A percentile compares a stretch with the other conserved stretches of the same genome.
Conservation (phyloP, 2,797 vertebrate genomes). For the Caiman crocodilus region DNA sequence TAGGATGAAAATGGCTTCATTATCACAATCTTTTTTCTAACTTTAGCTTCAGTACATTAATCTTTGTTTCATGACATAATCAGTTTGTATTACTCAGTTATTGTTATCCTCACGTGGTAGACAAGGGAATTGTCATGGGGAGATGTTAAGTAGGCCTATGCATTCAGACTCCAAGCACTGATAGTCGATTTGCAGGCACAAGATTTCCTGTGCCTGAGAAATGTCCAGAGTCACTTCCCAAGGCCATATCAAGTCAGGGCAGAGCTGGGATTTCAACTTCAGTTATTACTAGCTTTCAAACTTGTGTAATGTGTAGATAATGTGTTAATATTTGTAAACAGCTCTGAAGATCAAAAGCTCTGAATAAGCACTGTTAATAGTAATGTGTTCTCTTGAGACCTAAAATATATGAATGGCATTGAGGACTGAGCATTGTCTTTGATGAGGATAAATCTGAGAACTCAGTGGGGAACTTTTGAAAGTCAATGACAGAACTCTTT, state of each 20-base stretch:
- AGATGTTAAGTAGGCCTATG: not conserved
- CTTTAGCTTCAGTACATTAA: not conserved
- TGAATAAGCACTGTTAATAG: not conserved
- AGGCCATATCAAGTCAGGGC: not conserved
- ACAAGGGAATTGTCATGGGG: not conserved
- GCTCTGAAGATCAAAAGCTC: not conserved
- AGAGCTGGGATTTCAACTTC: not conserved
- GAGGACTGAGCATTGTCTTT: no score
- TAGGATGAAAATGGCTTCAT: not conserved
- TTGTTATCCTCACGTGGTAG: conserved; percentile 8
- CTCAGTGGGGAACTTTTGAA: no score
- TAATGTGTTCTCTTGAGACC: not conserved
- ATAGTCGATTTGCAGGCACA: not conserved
- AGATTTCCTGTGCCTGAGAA: not conserved
- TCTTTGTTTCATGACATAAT: conserved; percentile 5
- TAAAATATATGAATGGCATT: no score
- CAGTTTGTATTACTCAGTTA: not conserved
- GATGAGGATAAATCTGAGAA: no score
- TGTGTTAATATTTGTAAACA: not conserved
- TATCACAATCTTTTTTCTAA: not conserved
- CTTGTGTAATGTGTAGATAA: not conserved
- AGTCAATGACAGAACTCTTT: no score
- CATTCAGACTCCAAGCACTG: no score
- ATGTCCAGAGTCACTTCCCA: not conserved
- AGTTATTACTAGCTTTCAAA: not conserved